Evolutionary conservation across 2,888 invertebrate species (phyloP), one percentile per base, ranked within the genome.

Genomic region (Spialia ferax): DNA sequence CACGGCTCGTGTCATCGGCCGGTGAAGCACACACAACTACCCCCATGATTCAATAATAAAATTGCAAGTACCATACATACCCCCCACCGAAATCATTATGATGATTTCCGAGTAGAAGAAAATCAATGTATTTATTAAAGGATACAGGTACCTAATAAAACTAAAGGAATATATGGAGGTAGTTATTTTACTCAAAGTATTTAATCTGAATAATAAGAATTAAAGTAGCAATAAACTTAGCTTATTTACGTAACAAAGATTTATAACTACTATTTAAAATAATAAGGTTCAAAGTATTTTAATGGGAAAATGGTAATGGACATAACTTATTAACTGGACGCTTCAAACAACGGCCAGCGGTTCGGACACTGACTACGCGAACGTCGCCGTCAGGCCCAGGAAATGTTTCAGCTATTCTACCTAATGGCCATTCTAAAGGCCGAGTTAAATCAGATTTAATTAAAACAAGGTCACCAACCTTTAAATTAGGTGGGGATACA

Each of bases 41-140:
- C 35, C 35, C 3, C 35, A 35, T 35, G 38, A 38, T n/a, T 38
- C 38, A 2, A n/a, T 3, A 38, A 38, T n/a, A 4, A 38, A 38
- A 38, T 42, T 7, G 42, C 42, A 42, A 42, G 42, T 42, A 42
- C 42, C 42, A 15, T 42, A 42, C 42, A 42, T 42, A 42, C 42
- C 42, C 42, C 42, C 42, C 42, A 42, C 42, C 42, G 42, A 42
- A 42, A 42, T 42, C 42, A 42, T 42, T 42, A 42, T 42, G 42
- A 42, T 42, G 42, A 42, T 42, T 42, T 42, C 42, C 15, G 15
- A 7, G 42, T 42, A 38, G 15, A 42, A 42, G 42, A 15, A 15
- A 42, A 42, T 2, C 7, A 15, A 42, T 15, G 15, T 7, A 42
- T 42, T 42, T 42, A 42, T 15, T 15, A 42, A 42, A 15, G 42